Conservation (phyloP, 2,797 vertebrate genomes). For the Phataginus tricuspis region DNA sequence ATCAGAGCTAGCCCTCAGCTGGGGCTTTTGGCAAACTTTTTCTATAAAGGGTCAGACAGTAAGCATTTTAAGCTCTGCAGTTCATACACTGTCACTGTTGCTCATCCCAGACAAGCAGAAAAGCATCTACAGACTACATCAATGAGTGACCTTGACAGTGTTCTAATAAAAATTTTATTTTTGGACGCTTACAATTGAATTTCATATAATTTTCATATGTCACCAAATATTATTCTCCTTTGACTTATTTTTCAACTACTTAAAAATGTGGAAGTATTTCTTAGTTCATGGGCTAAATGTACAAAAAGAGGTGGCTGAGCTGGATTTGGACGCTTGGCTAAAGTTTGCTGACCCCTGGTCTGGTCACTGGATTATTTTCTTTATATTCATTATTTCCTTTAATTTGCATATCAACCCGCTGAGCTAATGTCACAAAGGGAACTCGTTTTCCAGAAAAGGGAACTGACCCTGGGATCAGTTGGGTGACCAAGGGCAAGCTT, state of each 20-base stretch:
- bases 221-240: neutral
- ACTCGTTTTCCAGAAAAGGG: neutral
- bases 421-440: neutral
- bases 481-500: neutral
- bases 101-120: neutral
- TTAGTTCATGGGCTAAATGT: neutral
- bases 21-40: neutral
- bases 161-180: neutral
- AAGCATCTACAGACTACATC: neutral
- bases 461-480: neutral
- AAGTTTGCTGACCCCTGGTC: neutral
- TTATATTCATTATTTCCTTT: neutral
- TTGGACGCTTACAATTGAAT: neutral
- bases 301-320: neutral
- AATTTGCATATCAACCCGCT: neutral
- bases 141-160: neutral
- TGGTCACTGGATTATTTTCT: neutral
- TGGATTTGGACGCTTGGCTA: neutral
- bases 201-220: neutral
- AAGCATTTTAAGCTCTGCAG: neutral
- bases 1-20: neutral
- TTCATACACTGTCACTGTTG: neutral
- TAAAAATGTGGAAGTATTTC: neutral
- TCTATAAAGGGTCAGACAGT: neutral
- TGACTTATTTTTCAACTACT: neutral